A percentile compares a stretch with the other conserved stretches of the same genome.
These are phyloP conservation scores for Rotaria socialis DNA, from an alignment of 2,888 invertebrate genomes.

Conservation along the genomic window DNA sequence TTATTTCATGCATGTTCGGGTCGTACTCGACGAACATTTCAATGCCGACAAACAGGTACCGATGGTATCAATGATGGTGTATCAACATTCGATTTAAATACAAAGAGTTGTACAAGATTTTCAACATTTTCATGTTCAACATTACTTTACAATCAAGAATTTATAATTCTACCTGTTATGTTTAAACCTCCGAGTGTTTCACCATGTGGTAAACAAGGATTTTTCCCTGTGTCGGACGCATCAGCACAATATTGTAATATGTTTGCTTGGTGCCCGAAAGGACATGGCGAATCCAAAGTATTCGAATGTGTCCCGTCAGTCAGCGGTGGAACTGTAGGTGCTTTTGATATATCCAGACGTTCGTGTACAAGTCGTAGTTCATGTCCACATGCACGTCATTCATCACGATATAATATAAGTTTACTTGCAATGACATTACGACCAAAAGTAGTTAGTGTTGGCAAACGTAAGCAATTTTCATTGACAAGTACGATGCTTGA, in stretches of 20 bases:
- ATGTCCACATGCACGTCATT: conserved; percentile 23
- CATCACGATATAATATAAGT: not conserved
- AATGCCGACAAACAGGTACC: conserved; percentile 38
- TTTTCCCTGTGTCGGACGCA: not conserved
- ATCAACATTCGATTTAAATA: conserved; percentile 22
- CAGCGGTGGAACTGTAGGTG: not conserved
- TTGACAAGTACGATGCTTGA: conserved; percentile 37
- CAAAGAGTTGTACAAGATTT: conserved; percentile 31
- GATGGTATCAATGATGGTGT: conserved; percentile 35
- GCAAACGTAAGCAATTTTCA: conserved; percentile 33
- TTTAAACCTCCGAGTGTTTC: conserved; percentile 30
- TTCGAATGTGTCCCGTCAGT: conserved; percentile 24
- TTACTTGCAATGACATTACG: conserved; percentile 1
- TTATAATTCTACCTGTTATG: conserved; percentile 34
- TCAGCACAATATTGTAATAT: conserved; percentile 44
- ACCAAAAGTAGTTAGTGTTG: conserved; percentile 18
- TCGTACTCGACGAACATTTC: conserved; percentile 39
- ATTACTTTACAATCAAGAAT: conserved; percentile 22
- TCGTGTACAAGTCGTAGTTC: not conserved
- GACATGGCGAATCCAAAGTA: conserved; percentile 32
- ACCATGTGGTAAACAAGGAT: conserved; percentile 34
- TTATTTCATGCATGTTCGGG: conserved; percentile 44
- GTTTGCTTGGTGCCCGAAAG: conserved; percentile 41
- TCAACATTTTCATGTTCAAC: conserved; percentile 6
- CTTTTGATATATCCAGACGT: conserved; percentile 26